These are phyloP conservation scores for Lepidonotus clava DNA, from an alignment of 2,888 invertebrate species.

Conservation along the genomic window DNA sequence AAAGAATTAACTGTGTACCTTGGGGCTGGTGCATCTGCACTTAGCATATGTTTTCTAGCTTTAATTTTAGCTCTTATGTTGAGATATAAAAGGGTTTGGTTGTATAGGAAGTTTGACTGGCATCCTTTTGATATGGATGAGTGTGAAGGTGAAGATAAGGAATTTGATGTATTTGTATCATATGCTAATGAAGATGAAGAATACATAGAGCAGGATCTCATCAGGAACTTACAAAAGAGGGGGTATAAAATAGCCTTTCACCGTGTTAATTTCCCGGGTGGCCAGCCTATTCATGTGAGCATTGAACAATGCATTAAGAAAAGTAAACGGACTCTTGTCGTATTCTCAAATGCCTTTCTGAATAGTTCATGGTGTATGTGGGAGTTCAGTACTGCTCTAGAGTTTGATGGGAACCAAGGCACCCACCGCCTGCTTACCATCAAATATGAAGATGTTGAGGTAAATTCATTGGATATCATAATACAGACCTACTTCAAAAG, in stretches of 20 bases:
- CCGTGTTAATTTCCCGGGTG: conserved; percentile 66
- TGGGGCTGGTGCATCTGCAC: not conserved
- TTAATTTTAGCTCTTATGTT: not conserved
- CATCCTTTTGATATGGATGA: conserved; percentile 49
- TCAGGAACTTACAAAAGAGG: not conserved
- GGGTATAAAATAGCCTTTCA: not conserved
- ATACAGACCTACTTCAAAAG: not conserved
- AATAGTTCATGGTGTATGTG: conserved; percentile 94
- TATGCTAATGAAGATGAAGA: not conserved
- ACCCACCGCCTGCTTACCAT: not conserved
- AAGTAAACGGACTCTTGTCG: conserved; percentile 91
- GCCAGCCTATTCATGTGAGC: conserved; percentile 87
- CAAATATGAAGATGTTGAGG: not conserved
- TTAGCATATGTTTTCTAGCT: not conserved
- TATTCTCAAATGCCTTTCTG: conserved; percentile 93
- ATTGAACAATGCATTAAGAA: conserved; percentile 93
- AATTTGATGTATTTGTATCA: conserved; percentile 35
- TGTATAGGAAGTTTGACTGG: not conserved
- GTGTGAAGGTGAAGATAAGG: conserved; percentile 39
- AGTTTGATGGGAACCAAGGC: not conserved
- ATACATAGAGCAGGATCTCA: not conserved
- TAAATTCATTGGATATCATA: not conserved
- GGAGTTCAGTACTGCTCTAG: conserved; percentile 93
- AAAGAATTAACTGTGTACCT: not conserved
- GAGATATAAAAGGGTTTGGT: not conserved